Evolutionary conservation across 2,113 vertebrate genomes (phyloP).

Genomic region (Bos taurus): ARS-UCD2.0 NC_037334.1:65749001-65749500

Average conservation of each 20-base stretch:
- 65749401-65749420: neutral
- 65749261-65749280: neutral
- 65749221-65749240: conserved; percentile 15
- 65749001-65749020: conserved; percentile 50
- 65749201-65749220: conserved; percentile 7
- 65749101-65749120: conserved; percentile 41
- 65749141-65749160: conserved; percentile 3
- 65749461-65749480: neutral
- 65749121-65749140: conserved; percentile 53
- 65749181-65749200: neutral
- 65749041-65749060: neutral
- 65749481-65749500: conserved; percentile 58
- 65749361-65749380: conserved; percentile 12
- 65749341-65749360: neutral
- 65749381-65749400: conserved; percentile 9
- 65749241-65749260: conserved; percentile 52
- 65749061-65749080: neutral
- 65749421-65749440: neutral
- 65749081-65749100: neutral
- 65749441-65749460: neutral
- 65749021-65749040: conserved; percentile 73
- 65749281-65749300: neutral
- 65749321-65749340: neutral
- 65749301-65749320: neutral
- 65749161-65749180: neutral